Evolutionary conservation across 2,888 invertebrate genomes (phyloP).

Genomic region (Sycophila texana): DNA sequence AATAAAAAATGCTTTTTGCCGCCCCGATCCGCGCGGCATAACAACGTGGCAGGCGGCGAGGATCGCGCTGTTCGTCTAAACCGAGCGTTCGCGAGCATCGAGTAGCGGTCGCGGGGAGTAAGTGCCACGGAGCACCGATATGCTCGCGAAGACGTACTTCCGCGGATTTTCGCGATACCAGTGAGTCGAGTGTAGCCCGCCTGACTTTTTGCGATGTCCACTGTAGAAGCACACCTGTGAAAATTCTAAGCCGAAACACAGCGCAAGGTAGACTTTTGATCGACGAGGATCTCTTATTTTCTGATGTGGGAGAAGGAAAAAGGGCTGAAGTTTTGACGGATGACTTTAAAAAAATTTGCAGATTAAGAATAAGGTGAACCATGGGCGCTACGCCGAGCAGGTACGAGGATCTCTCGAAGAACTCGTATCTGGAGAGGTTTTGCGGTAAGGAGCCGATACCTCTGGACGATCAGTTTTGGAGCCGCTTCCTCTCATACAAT

Average conservation of each 20-base stretch:
- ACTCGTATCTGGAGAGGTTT: constrained; percentile 88
- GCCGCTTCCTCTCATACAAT: constrained; percentile 93
- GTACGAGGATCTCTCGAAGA: constrained; percentile 87
- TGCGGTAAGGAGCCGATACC: constrained; percentile 88
- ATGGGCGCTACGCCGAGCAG: constrained; percentile 92
- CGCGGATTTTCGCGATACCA: background rate
- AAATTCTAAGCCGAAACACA: background rate
- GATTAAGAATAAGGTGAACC: constrained; percentile 32
- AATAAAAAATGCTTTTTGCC: constrained; percentile 49
- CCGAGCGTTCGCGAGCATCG: too few species aligned
- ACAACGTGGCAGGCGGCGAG: constrained; percentile 36
- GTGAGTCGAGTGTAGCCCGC: too few species aligned
- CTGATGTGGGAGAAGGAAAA: background rate
- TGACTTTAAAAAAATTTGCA: constrained; percentile 18
- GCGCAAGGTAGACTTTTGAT: background rate
- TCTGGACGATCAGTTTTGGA: constrained; percentile 95
- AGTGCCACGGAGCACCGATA: background rate
- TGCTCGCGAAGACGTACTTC: background rate
- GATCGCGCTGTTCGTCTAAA: background rate
- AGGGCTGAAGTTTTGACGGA: background rate
- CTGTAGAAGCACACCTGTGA: background rate
- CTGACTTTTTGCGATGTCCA: constrained; percentile 2
- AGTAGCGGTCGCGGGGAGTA: background rate
- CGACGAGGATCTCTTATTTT: background rate
- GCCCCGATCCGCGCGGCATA: constrained; percentile 18